Percentiles rank a stretch among this genome's conserved stretches.
Evolutionary conservation across 2,888 invertebrate genomes (phyloP).

Genomic region (Trichopoda pennipes): DNA sequence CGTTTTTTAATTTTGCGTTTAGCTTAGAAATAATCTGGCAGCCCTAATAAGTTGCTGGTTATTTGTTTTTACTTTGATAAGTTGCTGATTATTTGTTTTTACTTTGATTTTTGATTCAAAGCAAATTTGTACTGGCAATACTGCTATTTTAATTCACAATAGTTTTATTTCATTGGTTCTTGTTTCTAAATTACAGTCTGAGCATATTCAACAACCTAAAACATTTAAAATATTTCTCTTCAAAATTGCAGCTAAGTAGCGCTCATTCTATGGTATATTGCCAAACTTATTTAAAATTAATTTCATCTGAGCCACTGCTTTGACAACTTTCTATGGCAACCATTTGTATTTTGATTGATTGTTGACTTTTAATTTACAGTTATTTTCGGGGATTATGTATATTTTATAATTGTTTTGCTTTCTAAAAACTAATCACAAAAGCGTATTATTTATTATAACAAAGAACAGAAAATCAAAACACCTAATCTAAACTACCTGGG

Average conservation of each 20-base stretch:
- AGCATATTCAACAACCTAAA: neutral
- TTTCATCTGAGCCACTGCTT: constrained; percentile 35
- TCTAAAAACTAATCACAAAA: neutral
- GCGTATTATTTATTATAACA: neutral
- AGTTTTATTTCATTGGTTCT: neutral
- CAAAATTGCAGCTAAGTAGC: too few species aligned
- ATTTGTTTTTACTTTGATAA: too few species aligned
- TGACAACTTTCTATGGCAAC: constrained; percentile 74
- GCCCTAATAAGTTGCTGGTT: too few species aligned
- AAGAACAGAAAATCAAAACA: neutral
- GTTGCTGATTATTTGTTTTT: too few species aligned
- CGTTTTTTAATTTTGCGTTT: too few species aligned
- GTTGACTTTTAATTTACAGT: constrained; percentile 59
- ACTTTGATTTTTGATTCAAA: too few species aligned
- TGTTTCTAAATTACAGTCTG: neutral
- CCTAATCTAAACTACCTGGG: neutral
- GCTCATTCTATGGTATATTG: neutral
- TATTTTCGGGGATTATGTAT: constrained; percentile 54
- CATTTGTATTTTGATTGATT: constrained; percentile 55
- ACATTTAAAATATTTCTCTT: neutral
- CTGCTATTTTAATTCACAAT: constrained; percentile 4
- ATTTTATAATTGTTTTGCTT: constrained; percentile 53
- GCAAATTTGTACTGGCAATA: neutral
- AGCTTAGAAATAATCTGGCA: too few species aligned
- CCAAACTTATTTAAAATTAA: neutral